phyloP scores from a whole-genome alignment of 2,797 vertebrate genomes.

The Peromyscus attwateri region DNA sequence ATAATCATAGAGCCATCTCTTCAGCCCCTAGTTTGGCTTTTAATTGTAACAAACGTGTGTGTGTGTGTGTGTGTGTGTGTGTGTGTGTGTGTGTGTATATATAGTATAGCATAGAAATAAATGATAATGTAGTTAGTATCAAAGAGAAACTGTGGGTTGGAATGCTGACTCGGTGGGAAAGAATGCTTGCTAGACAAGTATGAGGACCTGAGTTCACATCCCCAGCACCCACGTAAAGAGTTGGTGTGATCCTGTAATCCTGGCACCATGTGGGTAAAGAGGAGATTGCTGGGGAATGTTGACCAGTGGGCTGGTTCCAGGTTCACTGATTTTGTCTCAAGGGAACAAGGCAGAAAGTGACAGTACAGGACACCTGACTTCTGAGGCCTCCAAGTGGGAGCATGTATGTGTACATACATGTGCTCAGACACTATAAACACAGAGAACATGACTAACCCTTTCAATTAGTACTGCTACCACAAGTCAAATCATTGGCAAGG shows the following conservation, averaged over 20 bases:
- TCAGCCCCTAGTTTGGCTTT: background rate
- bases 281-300: background rate
- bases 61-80: too few relatives aligned
- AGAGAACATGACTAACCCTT: conserved; percentile 67
- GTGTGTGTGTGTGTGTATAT: too few relatives aligned
- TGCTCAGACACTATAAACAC: background rate
- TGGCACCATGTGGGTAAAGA: background rate
- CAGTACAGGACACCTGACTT: background rate
- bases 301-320: background rate
- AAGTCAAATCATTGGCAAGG: conserved; percentile 64
- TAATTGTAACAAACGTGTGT: background rate
- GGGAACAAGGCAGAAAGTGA: background rate
- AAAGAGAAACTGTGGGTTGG: conserved; percentile 51
- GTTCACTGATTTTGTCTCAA: background rate
- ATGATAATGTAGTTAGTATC: conserved; percentile 42
- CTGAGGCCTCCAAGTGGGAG: background rate
- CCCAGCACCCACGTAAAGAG: background rate
- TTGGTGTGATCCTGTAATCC: background rate
- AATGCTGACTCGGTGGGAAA: background rate
- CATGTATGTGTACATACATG: background rate
- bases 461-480: conserved; percentile 30
- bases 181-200: background rate
- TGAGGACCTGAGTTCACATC: background rate
- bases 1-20: background rate
- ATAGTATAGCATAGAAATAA: conserved; percentile 62